Evolutionary conservation across 2,888 invertebrate genomes (phyloP).

Genomic region (Drosophila multiciliata): DNA sequence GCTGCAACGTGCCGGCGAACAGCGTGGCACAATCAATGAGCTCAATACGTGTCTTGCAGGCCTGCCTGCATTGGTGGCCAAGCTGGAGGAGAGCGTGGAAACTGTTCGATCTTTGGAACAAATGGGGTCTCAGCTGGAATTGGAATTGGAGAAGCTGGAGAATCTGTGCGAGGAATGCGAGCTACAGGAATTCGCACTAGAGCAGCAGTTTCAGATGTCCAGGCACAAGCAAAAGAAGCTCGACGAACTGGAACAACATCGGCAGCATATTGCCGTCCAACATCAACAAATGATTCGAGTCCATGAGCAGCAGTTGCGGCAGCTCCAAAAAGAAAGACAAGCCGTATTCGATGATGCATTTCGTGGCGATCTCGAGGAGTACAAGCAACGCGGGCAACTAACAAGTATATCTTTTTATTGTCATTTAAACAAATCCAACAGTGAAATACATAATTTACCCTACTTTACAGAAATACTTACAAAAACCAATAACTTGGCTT

Average conservation of each 20-base stretch:
- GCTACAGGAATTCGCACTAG: conserved; percentile 87
- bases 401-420: conserved; percentile 85
- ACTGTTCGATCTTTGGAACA: conserved; percentile 85
- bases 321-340: conserved; percentile 88
- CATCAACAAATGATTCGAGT: conserved; percentile 87
- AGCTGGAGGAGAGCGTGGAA: conserved; percentile 83
- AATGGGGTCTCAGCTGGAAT: conserved; percentile 87
- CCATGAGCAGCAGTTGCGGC: conserved; percentile 86
- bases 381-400: conserved; percentile 87
- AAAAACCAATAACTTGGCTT: conserved; percentile 82
- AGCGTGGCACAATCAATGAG: conserved; percentile 77
- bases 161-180: conserved; percentile 88
- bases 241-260: conserved; percentile 86
- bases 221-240: conserved; percentile 88
- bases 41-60: conserved; percentile 75
- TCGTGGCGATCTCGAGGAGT: conserved; percentile 88
- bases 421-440: background rate
- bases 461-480: conserved; percentile 68
- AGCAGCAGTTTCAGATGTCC: conserved; percentile 88
- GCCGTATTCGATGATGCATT: conserved; percentile 90
- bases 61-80: conserved; percentile 83
- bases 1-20: conserved; percentile 70
- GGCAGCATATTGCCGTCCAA: conserved; percentile 86
- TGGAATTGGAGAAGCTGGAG: conserved; percentile 87
- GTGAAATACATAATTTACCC: background rate